phyloP scores from a whole-genome alignment of 2,113 vertebrate species.

The Pungitius pungitius region DNA sequence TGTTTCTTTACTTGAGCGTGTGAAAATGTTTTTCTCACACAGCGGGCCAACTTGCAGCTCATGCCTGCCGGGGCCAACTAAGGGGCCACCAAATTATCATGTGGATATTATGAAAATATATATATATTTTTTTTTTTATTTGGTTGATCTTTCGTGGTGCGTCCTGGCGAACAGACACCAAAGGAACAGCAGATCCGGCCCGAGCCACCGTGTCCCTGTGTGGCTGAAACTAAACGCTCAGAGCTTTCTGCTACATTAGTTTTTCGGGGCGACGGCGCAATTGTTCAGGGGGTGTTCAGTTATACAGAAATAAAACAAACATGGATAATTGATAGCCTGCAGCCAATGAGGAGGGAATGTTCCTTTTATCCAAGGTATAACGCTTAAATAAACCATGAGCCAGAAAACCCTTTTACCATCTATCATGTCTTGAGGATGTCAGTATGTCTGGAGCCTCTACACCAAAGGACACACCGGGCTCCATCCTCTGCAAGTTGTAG shows the following conservation, averaged over 20 bases:
- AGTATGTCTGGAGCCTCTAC: slow-evolving; percentile 7
- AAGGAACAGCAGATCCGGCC: slow-evolving; percentile 2
- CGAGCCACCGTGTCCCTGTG: neutral
- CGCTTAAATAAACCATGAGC: slow-evolving; percentile 68
- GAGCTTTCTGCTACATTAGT: slow-evolving; percentile 52
- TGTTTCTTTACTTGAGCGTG: slow-evolving; percentile 30
- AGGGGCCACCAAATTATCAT: slow-evolving; percentile 19
- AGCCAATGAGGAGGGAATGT: slow-evolving; percentile 67
- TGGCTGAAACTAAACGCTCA: slow-evolving; percentile 45
- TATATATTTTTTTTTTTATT: too few species aligned
- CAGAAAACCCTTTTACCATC: slow-evolving; percentile 55
- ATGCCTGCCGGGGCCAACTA: slow-evolving; percentile 35
- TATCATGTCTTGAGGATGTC: slow-evolving; percentile 30
- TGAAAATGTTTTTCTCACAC: slow-evolving; percentile 34
- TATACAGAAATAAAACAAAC: slow-evolving; percentile 69
- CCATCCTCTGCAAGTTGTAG: neutral
- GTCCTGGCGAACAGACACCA: neutral
- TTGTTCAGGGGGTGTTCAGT: slow-evolving; percentile 62
- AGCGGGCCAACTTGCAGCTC: slow-evolving; percentile 35
- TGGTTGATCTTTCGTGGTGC: neutral
- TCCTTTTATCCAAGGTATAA: slow-evolving; percentile 66
- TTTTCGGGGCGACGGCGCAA: slow-evolving; percentile 52
- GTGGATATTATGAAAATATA: slow-evolving; percentile 20
- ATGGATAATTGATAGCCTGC: slow-evolving; percentile 70
- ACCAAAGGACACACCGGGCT: neutral